Conservation (phyloP, 2,113 vertebrate species). For the Tachysurus vachellii region DNA sequence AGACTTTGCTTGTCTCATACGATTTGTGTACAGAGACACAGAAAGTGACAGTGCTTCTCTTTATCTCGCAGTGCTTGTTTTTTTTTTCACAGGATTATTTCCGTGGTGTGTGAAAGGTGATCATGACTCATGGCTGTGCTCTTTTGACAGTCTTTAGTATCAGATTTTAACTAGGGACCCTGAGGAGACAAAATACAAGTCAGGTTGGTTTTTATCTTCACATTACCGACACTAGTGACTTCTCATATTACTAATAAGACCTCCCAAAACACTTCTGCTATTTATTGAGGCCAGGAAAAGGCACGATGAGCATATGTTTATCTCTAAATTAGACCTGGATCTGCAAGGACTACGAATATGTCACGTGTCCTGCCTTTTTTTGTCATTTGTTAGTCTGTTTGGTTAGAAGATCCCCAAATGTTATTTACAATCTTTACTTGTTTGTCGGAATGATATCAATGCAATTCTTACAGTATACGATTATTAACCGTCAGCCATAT, state of each 20-base stretch:
- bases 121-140: neutral
- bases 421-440: neutral
- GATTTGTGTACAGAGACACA: neutral
- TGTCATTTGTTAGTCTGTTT: neutral
- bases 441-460: neutral
- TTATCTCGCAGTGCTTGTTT: neutral
- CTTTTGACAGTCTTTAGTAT: neutral
- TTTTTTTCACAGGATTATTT: slow-evolving; percentile 11
- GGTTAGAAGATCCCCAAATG: neutral
- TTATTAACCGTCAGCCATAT: neutral
- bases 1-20: neutral
- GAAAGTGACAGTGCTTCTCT: neutral
- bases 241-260: slow-evolving; percentile 44
- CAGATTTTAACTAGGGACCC: slow-evolving; percentile 8
- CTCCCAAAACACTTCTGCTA: slow-evolving; percentile 24
- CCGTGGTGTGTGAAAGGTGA: neutral
- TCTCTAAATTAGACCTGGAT: slow-evolving; percentile 32
- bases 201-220: neutral
- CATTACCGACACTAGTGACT: slow-evolving; percentile 13
- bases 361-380: neutral
- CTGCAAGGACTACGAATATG: neutral
- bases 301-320: slow-evolving; percentile 11
- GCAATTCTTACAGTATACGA: neutral
- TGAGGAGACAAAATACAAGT: neutral
- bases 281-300: slow-evolving; percentile 45